Evolutionary conservation across 30 jellyfish, hydroid and myxozoan species (phyloP).

Genomic region (Hydractinia symbiolongicarpus): DNA sequence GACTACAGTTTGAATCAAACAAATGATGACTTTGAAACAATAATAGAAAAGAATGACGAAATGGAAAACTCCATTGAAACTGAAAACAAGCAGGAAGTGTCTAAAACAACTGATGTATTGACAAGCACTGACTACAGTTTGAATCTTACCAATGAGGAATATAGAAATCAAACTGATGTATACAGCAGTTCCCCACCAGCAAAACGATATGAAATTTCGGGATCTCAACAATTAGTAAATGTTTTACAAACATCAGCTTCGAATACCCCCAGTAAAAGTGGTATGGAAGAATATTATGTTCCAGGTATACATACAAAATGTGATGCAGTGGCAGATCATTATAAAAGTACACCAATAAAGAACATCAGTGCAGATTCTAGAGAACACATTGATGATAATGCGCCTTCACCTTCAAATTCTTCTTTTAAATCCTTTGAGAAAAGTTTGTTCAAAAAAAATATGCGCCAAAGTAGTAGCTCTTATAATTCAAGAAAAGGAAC

Average conservation of each 20-base stretch:
- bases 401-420: background rate
- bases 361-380: background rate
- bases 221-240: background rate
- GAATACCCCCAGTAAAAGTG: background rate
- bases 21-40: too few species aligned
- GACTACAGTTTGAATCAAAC: too few species aligned
- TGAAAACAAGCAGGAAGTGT: too few species aligned
- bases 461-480: background rate
- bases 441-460: background rate
- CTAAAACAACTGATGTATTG: too few species aligned
- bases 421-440: background rate
- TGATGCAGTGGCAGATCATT: background rate
- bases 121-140: too few species aligned
- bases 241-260: background rate
- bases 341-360: background rate
- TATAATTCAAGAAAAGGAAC: background rate
- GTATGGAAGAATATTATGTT: slow-evolving; percentile 2
- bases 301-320: slow-evolving; percentile 22
- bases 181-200: background rate
- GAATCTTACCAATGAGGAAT: too few species aligned
- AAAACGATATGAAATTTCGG: background rate
- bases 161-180: too few species aligned
- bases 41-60: too few species aligned
- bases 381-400: background rate
- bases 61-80: too few species aligned